Percentiles rank a stretch among this genome's conserved stretches.
These are phyloP conservation scores for Linnaemya vulpina DNA, from an alignment of 2,888 invertebrate genomes.

Conservation along the genomic window DNA sequence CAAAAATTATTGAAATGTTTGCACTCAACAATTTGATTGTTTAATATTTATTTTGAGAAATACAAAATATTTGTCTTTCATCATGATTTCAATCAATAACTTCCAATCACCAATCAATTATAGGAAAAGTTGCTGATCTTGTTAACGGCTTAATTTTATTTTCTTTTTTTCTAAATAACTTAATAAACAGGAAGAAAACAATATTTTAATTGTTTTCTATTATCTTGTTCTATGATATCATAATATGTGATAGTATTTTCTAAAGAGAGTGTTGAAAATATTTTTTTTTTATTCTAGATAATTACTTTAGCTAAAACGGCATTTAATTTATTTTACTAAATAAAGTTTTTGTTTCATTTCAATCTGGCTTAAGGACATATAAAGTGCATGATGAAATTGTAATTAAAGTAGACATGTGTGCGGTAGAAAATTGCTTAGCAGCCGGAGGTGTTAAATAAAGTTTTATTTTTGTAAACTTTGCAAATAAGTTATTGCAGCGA, in stretches of 20 bases:
- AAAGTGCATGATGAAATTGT: constrained; percentile 30
- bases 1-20: not conserved
- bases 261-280: constrained; percentile 19
- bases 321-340: constrained; percentile 56
- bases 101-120: constrained; percentile 10
- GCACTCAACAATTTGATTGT: not conserved
- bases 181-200: constrained; percentile 66
- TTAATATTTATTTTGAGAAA: not conserved
- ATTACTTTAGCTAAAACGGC: constrained; percentile 40
- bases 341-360: constrained; percentile 3
- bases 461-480: not conserved
- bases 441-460: not conserved
- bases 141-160: constrained; percentile 57
- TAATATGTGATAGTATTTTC: not conserved
- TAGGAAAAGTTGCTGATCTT: constrained; percentile 68
- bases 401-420: constrained; percentile 29
- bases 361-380: constrained; percentile 54
- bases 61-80: not conserved
- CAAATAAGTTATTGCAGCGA: not conserved
- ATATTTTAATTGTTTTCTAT: constrained; percentile 38
- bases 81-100: constrained; percentile 3
- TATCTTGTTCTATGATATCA: constrained; percentile 23
- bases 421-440: not conserved
- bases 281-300: constrained; percentile 13
- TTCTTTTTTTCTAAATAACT: constrained; percentile 10